Conservation (phyloP, 2,888 invertebrate species). For the Trimorus sp. region DNA sequence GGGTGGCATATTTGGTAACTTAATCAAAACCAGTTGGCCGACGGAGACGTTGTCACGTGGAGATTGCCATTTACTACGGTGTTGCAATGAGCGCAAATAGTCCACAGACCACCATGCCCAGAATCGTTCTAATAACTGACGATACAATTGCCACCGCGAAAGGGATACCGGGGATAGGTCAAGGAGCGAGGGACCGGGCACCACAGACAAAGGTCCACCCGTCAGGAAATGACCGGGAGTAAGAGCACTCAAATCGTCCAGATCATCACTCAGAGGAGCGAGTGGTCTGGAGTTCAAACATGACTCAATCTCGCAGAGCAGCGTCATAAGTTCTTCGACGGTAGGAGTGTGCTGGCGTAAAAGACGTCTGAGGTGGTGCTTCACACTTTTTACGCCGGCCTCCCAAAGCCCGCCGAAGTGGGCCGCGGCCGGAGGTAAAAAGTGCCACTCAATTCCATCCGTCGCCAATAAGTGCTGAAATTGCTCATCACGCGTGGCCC, state of each 20-base stretch:
- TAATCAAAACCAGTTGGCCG: slow-evolving; percentile 64
- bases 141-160: slow-evolving; percentile 36
- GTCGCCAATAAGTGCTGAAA: neutral
- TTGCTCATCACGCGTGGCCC: too few species aligned
- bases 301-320: slow-evolving; percentile 15
- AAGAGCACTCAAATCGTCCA: slow-evolving; percentile 10
- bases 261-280: slow-evolving; percentile 11
- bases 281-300: slow-evolving; percentile 27
- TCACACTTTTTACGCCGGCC: slow-evolving; percentile 1
- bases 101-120: slow-evolving; percentile 43
- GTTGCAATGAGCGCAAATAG: slow-evolving; percentile 42
- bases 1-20: slow-evolving; percentile 42
- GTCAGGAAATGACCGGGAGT: slow-evolving; percentile 48
- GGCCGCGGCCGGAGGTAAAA: neutral
- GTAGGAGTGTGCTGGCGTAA: neutral
- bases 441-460: slow-evolving; percentile 6
- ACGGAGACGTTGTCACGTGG: neutral
- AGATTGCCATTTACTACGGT: slow-evolving; percentile 34
- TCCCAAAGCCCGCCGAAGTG: slow-evolving; percentile 1
- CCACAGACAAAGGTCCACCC: slow-evolving; percentile 10
- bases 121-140: slow-evolving; percentile 11
- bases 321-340: slow-evolving; percentile 3
- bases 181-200: slow-evolving; percentile 17
- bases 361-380: neutral
- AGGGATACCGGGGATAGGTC: slow-evolving; percentile 17